These are phyloP conservation scores for Cyphomyrus plagiostoma DNA, from an alignment of 2,113 vertebrate genomes.

Conservation along the genomic window DNA sequence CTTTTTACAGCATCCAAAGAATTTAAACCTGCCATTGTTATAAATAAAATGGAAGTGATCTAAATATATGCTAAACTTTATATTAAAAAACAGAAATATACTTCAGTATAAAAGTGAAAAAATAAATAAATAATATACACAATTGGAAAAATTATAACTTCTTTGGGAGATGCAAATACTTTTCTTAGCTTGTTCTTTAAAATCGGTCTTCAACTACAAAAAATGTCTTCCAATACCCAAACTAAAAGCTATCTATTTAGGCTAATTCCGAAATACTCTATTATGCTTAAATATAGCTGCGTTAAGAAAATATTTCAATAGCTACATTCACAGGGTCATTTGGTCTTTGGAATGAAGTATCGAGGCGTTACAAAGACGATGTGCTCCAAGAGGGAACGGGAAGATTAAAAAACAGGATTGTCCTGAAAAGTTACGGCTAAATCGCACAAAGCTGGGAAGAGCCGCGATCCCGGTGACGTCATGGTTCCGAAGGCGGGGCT, in stretches of 20 bases:
- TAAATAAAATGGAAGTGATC: background rate
- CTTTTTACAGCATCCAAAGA: conserved; percentile 92
- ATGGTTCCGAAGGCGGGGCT: conserved; percentile 47
- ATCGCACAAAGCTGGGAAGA: conserved; percentile 38
- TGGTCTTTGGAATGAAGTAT: conserved; percentile 50
- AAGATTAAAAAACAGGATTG: conserved; percentile 39
- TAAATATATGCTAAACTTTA: conserved; percentile 34
- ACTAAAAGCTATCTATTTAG: conserved; percentile 37
- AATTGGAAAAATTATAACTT: background rate
- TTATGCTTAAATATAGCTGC: conserved; percentile 30
- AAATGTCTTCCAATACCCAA: background rate
- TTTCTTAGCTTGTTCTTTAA: background rate
- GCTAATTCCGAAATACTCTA: conserved; percentile 28
- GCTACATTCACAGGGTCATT: conserved; percentile 30
- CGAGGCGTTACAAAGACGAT: conserved; percentile 24
- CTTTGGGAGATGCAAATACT: background rate
- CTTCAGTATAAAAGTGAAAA: background rate
- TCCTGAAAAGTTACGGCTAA: conserved; percentile 42
- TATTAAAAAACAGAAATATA: background rate
- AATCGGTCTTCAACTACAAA: conserved; percentile 26
- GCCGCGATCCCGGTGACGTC: conserved; percentile 48
- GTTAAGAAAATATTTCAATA: conserved; percentile 25
- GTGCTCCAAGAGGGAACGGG: conserved; percentile 22
- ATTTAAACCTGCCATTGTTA: conserved; percentile 77
- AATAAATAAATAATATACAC: conserved; percentile 13